Base-by-base conservation (phyloP, 2,797 vertebrate genomes). In the Lacerta bilineata region DNA sequence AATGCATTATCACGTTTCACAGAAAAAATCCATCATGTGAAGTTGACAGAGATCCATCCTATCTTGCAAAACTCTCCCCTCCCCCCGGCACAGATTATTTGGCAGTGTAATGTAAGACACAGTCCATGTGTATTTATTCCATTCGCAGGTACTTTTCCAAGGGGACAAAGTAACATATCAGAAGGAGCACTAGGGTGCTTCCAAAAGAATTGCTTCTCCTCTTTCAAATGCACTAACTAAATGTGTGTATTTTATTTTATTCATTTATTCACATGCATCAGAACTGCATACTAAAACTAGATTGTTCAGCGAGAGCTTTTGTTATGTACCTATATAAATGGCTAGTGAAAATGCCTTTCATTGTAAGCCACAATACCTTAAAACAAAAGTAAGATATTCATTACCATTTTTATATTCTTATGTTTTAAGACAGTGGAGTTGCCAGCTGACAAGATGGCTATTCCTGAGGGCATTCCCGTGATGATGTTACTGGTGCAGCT, bases 401-500 rank as follows among this genome's bases (percentile, higher is more conserved):
- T 71, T 82, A 72, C n/a, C 43, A 59, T 85, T 82, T 29, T 80
- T 85, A 59, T 75, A 81, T 29, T 59, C 71, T 71, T 82, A 25
- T 87, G 50, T 81, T 81, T 59, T 88, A 82, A 88, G 78, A 61
- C 71, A 88, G 64, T 8, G 71, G 41, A 41, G 23, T 66, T 71
- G 69, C 64, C n/a, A 64, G 66, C 66, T 78, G 36, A 25, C 81
- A 82, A 7, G 36, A 61, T 85, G 72, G 69, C 72, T 85, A 82
- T 69, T 88, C 46, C 74, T 85, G 64, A 77, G 84, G 69, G 79
- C 29, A 81, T 50, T 82, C 36, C 61, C 71, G 29, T 80, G 55
- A 79, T 90, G 72, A 79, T 84, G n/a, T 84, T 90, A 72, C 80
- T 87, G 41, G 85, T 85, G 46, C 50, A 36, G 64, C 71, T 68